These are phyloP conservation scores for Tubulanus polymorphus DNA, from an alignment of 2,888 invertebrate species.

Conservation along the genomic window DNA sequence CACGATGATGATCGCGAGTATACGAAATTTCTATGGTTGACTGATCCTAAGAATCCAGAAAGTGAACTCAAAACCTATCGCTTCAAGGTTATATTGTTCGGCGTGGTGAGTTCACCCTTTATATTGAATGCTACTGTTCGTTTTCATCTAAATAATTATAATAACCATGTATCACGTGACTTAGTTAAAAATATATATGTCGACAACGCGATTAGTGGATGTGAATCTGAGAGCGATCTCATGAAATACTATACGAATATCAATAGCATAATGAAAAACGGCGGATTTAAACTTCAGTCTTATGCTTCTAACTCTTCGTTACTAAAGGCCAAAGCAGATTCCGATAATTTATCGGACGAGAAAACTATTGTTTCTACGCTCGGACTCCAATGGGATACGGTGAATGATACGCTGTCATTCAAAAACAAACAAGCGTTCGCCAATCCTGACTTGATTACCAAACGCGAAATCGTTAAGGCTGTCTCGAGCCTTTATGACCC, in stretches of 20 bases:
- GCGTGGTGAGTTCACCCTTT: slow-evolving; percentile 5
- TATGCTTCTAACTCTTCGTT: slow-evolving; percentile 10
- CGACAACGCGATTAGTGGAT: slow-evolving; percentile 13
- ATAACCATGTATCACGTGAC: neutral
- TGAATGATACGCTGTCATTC: neutral
- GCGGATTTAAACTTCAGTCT: slow-evolving; percentile 14
- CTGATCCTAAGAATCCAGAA: slow-evolving; percentile 2
- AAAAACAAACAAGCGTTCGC: neutral
- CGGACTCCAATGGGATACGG: slow-evolving; percentile 11
- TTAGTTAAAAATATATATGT: slow-evolving; percentile 11
- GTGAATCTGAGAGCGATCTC: neutral
- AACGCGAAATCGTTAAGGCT: neutral
- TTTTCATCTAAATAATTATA: slow-evolving; percentile 6
- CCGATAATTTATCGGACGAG: neutral
- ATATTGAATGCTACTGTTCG: neutral
- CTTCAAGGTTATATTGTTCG: slow-evolving; percentile 13
- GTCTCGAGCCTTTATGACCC: slow-evolving; percentile 1
- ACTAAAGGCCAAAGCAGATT: neutral
- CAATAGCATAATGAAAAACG: slow-evolving; percentile 8
- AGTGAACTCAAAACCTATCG: slow-evolving; percentile 11
- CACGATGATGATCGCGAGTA: slow-evolving; percentile 14
- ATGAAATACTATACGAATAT: slow-evolving; percentile 6
- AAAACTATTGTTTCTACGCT: slow-evolving; percentile 4
- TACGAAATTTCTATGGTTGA: slow-evolving; percentile 14
- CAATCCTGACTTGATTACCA: neutral